Conservation (phyloP, 2,113 vertebrate species). For the Etheostoma cragini region DNA sequence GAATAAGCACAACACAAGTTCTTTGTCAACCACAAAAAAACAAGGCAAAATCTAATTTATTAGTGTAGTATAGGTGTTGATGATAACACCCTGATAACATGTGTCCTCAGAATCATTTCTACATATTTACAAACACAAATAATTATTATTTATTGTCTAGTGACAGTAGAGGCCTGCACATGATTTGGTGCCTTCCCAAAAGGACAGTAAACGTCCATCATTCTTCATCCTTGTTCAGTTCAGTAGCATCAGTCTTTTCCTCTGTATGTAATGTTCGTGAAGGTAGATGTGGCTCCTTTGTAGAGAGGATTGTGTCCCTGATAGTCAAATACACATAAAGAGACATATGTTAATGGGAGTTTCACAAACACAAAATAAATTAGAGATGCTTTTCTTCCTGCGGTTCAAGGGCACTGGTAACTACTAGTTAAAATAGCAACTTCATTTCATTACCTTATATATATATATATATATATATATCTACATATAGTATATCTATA, state of each 20-base stretch:
- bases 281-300: slow-evolving; percentile 95
- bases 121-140: slow-evolving; percentile 82
- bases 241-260: slow-evolving; percentile 85
- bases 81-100: slow-evolving; percentile 60
- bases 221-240: slow-evolving; percentile 42
- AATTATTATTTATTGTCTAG: slow-evolving; percentile 67
- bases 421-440: neutral
- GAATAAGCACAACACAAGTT: slow-evolving; percentile 33
- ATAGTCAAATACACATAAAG: slow-evolving; percentile 25
- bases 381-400: neutral
- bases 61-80: slow-evolving; percentile 20
- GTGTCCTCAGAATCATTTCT: slow-evolving; percentile 68
- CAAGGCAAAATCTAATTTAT: slow-evolving; percentile 34
- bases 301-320: slow-evolving; percentile 96
- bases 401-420: neutral
- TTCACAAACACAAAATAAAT: neutral
- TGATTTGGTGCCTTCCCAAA: slow-evolving; percentile 58
- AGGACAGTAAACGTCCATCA: slow-evolving; percentile 39
- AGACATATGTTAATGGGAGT: neutral
- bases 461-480: no score
- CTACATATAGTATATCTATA: no score
- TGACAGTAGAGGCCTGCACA: slow-evolving; percentile 83
- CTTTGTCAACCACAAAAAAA: slow-evolving; percentile 36
- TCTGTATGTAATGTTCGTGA: slow-evolving; percentile 96
- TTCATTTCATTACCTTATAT: neutral